phyloP scores from a whole-genome alignment of 92 coral and sea anemone species.

The Palythoa grandiflora region DNA sequence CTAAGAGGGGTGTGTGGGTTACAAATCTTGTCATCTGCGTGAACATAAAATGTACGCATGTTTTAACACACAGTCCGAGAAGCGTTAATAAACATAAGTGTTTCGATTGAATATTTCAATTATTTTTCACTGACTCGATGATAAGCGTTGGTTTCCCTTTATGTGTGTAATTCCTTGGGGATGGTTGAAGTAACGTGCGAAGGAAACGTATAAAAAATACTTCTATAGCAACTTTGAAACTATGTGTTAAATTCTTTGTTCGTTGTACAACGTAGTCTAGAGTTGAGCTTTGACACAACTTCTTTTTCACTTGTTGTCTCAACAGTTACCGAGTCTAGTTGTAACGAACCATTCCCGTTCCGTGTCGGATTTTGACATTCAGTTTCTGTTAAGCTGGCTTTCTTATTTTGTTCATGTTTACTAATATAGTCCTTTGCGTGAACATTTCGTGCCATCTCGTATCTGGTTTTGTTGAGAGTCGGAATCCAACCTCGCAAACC shows the following conservation, averaged over 20 bases:
- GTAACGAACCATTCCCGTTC: constrained; percentile 9
- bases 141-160: no score
- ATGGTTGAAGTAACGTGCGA: not conserved
- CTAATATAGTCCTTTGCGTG: constrained; percentile 23
- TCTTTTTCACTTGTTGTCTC: constrained; percentile 1
- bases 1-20: no score
- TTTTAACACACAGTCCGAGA: no score
- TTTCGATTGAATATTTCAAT: no score
- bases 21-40: no score
- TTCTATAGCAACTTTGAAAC: not conserved
- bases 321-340: not conserved
- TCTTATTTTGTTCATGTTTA: constrained; percentile 8
- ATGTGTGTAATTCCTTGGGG: no score
- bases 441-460: not conserved
- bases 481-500: constrained; percentile 25
- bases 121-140: no score
- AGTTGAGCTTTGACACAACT: not conserved
- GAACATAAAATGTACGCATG: no score
- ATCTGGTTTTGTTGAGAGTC: not conserved
- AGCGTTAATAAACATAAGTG: no score
- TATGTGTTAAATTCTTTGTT: not conserved
- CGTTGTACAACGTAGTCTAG: not conserved
- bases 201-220: not conserved
- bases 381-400: not conserved
- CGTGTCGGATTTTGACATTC: not conserved